Base-by-base conservation (phyloP, 1,140 invertebrate species). In the Tribolium castaneum region DNA sequence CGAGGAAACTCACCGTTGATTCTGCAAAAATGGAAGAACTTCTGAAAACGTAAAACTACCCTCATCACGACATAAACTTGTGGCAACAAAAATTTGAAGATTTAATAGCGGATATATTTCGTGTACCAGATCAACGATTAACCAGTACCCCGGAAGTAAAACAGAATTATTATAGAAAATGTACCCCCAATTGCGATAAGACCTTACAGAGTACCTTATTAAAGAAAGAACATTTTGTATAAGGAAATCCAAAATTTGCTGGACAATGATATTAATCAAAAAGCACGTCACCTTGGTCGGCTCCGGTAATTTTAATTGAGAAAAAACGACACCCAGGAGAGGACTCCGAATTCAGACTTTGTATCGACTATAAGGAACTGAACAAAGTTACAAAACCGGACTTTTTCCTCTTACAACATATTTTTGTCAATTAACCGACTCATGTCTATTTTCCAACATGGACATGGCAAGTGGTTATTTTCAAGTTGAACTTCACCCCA, bases 371-470 rank as follows among this genome's bases (percentile, higher is more conserved):
- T 6, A 6, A 84, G 13, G 77, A 75, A 70, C 56, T 87, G 0
- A 87, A 86, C 54, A 51, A 78, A 52, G 70, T 82, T 34, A 90
- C 87, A 0, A 83, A 80, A 34, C 54, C 80, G 56, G 87, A 90
- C 74, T 76, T 76, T 16, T 89, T 84, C 80, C 89, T 89, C 0
- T 71, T 91, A 6, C 89, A 88, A 9, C n/a, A 81, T 83, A 6
- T 87, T 90, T 25, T 25, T 1, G 5, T 25, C 22, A 25, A 5
- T 5, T 25, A 25, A 25, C 22, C 5, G 22, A 82, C 1, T 77
- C 84, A 3, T 78, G 79, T 39, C 84, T 82, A 51, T 89, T 90
- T 74, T 81, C 83, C 0, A 81, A 84, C 0, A 66, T 90, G 2
- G 87, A 89, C 82, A 52, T 88, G 10, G 76, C 77, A 0, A 82